phyloP scores from a whole-genome alignment of 2,888 invertebrate species.

The Chaetogeoica ovagalla region DNA sequence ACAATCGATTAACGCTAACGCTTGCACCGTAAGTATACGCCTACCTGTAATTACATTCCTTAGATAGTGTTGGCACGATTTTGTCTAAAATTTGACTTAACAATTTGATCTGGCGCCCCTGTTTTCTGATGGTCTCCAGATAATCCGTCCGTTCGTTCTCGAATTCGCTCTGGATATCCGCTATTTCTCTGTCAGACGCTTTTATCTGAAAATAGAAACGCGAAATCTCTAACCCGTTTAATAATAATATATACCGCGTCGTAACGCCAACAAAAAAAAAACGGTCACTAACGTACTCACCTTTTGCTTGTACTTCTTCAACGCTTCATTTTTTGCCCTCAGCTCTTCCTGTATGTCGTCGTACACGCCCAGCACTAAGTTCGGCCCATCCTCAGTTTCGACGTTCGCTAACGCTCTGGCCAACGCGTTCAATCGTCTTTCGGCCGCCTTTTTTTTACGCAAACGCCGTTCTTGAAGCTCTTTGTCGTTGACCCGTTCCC shows the following conservation, averaged over 20 bases:
- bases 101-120: constrained; percentile 72
- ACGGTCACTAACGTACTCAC: constrained; percentile 59
- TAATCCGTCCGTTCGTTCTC: constrained; percentile 81
- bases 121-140: constrained; percentile 75
- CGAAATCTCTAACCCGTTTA: too few species aligned
- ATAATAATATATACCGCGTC: too few species aligned
- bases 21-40: too few species aligned
- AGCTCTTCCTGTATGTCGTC: constrained; percentile 78
- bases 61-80: constrained; percentile 70
- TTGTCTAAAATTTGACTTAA: constrained; percentile 69
- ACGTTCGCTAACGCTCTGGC: constrained; percentile 61
- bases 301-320: constrained; percentile 70
- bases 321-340: constrained; percentile 69
- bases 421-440: constrained; percentile 66
- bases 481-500: constrained; percentile 73
- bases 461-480: constrained; percentile 71
- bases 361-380: constrained; percentile 73
- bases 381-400: constrained; percentile 68
- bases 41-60: constrained; percentile 74
- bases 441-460: constrained; percentile 71
- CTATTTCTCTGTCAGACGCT: constrained; percentile 71
- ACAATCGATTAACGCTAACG: too few species aligned
- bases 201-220: constrained; percentile 62
- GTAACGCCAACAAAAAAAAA: neutral
- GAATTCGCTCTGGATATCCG: constrained; percentile 79